Conservation (phyloP, 2,113 vertebrate species). For the Myotis brandtii region DNA sequence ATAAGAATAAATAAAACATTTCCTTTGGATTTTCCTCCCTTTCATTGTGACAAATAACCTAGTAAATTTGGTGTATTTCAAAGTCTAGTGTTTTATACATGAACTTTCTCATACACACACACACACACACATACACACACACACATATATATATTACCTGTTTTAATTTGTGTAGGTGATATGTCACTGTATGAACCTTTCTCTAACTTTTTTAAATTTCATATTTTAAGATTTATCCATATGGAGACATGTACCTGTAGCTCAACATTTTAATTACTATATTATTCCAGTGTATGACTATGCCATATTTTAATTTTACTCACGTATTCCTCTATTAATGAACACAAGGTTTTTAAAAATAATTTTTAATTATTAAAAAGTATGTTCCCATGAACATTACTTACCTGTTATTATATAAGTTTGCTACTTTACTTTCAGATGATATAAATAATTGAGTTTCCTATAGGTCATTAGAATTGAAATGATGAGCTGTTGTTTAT, state of each 20-base stretch:
- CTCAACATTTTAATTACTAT: not conserved
- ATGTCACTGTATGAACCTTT: not conserved
- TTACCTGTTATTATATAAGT: not conserved
- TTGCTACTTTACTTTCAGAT: constrained; percentile 28
- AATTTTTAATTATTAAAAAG: not conserved
- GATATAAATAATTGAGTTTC: not conserved
- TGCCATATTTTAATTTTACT: not conserved
- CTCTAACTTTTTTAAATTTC: not conserved
- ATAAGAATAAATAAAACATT: not conserved
- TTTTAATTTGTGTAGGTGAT: not conserved
- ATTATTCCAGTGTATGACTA: not conserved
- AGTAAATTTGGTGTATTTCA: not conserved
- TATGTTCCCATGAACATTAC: not conserved
- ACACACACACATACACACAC: too few relatives aligned
- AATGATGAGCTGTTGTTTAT: not conserved
- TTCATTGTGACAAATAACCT: not conserved
- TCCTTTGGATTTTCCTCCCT: not conserved
- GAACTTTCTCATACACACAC: not conserved
- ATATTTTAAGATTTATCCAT: not conserved
- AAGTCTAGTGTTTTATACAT: not conserved
- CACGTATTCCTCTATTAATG: not conserved
- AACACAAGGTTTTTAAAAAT: not conserved
- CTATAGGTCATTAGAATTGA: not conserved
- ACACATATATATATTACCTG: not conserved
- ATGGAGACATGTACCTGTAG: not conserved